Evolutionary conservation across 2,113 vertebrate genomes (phyloP), one percentile per base, ranked within the genome.

Genomic region (Condylura cristata): DNA sequence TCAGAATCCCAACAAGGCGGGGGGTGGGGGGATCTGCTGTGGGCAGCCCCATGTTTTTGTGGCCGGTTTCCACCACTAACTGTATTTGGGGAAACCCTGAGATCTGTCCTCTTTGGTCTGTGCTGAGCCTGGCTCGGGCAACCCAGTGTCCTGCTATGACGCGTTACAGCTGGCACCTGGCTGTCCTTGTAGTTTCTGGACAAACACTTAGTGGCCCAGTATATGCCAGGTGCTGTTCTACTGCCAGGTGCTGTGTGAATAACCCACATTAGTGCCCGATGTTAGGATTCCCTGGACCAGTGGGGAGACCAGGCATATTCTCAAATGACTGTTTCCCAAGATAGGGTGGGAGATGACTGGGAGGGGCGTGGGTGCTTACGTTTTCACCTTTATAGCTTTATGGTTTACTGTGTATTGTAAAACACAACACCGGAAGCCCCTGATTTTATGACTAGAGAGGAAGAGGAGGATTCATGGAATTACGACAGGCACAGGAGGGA

Each of bases 211-310:
- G 86, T 13, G 86, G 63, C 34, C 75, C 53, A 61, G 16, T 56
- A 17, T 34, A 18, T 39, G 74, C 75, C 79, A 80, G 79, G 34
- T 16, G 2, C 39, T 24, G 7, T 7, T 18, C 7, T 34, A 13
- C 6, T 24, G 34, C 74, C 89, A 94, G 86, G 76, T 12, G n/a
- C 60, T 16, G 14, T 68, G 34, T 30, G 63, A 86, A 39, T 41
- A 32, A 41, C 3, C 32, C 7, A 0, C 58, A 48, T 48, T 0
- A 6, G 34, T 13, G 34, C 28, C 74, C 0, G 0, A 37, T 9
- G 28, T 6, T n/a, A 34, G 86, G 37, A 56, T 24, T 80, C 46
- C 39, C 80, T 63, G 56, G 90, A n/a, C 3, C 2, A 34, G 26
- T 9, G 16, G 66, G 28, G 48, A 86, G 32, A 72, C 65, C 76